These are phyloP conservation scores for Ranitomeya variabilis DNA, from an alignment of 2,113 vertebrate genomes.

Conservation along the genomic window DNA sequence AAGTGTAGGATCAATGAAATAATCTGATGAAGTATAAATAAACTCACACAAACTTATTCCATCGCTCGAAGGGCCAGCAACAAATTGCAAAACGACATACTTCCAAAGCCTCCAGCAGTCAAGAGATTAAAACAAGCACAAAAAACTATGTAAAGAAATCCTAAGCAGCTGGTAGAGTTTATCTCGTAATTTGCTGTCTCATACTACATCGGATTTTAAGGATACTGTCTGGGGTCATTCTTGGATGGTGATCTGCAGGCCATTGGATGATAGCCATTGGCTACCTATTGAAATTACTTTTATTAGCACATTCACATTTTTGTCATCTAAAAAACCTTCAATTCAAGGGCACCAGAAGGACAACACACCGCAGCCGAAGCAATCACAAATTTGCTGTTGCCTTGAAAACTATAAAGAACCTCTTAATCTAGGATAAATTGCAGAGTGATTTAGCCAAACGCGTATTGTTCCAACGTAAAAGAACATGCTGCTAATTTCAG, in stretches of 20 bases:
- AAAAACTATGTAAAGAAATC: slow-evolving; percentile 51
- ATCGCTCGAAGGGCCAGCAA: slow-evolving; percentile 23
- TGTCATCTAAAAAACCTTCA: slow-evolving; percentile 20
- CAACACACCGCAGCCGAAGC: neutral
- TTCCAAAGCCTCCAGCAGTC: slow-evolving; percentile 44
- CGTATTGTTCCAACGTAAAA: slow-evolving; percentile 7
- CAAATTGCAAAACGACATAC: slow-evolving; percentile 51
- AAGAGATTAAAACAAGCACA: slow-evolving; percentile 50
- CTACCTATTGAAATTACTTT: slow-evolving; percentile 9
- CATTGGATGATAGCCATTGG: slow-evolving; percentile 19
- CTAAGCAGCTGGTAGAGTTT: slow-evolving; percentile 36
- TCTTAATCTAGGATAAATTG: slow-evolving; percentile 9
- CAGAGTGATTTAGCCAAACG: slow-evolving; percentile 14
- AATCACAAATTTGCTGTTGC: neutral
- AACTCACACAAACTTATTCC: slow-evolving; percentile 50
- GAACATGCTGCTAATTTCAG: neutral
- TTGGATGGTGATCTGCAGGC: neutral
- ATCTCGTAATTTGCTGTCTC: slow-evolving; percentile 43
- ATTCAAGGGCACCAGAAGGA: slow-evolving; percentile 32
- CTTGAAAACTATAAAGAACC: slow-evolving; percentile 17
- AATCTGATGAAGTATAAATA: slow-evolving; percentile 57
- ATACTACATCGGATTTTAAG: slow-evolving; percentile 30
- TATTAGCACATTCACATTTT: slow-evolving; percentile 16
- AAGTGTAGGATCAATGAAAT: slow-evolving; percentile 44
- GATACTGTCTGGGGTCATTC: neutral